These are phyloP conservation scores for Platycercus adscitus DNA, from an alignment of 2,113 vertebrate species.

Conservation along the genomic window DNA sequence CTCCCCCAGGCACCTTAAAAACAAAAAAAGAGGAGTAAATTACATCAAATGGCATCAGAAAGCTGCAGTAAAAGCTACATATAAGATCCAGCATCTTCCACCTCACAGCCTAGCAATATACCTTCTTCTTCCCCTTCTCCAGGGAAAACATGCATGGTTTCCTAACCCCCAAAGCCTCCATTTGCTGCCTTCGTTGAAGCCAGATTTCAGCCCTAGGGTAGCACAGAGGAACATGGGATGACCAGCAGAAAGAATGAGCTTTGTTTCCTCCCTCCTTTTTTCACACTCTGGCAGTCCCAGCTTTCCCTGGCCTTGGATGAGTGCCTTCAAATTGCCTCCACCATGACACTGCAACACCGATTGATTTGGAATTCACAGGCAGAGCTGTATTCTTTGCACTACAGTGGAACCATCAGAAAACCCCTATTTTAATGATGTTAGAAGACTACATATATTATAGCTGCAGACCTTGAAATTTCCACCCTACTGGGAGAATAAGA, in stretches of 20 bases:
- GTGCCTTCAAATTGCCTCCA: neutral
- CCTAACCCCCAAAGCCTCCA: neutral
- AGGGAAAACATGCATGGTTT: fast-evolving
- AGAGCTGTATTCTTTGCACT: neutral
- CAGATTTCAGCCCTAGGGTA: neutral
- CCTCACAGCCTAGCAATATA: neutral
- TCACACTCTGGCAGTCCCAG: neutral
- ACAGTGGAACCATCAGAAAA: neutral
- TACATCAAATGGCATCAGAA: neutral
- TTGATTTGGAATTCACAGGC: neutral
- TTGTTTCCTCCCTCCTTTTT: fast-evolving
- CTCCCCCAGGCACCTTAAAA: neutral
- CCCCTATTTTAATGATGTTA: neutral
- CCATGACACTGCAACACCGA: fast-evolving
- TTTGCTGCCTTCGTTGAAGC: neutral
- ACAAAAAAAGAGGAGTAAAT: neutral
- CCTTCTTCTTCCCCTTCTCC: neutral
- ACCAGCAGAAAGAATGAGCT: neutral
- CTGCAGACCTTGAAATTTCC: neutral
- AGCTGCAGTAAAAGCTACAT: neutral
- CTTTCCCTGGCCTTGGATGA: neutral
- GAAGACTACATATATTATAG: neutral
- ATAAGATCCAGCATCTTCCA: neutral
- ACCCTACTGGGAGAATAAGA: neutral
- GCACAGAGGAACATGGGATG: neutral